A percentile compares a stretch with the other conserved stretches of the same genome.
These are phyloP conservation scores for Pluvialis apricaria DNA, from an alignment of 2,113 vertebrate genomes.

Conservation along the genomic window DNA sequence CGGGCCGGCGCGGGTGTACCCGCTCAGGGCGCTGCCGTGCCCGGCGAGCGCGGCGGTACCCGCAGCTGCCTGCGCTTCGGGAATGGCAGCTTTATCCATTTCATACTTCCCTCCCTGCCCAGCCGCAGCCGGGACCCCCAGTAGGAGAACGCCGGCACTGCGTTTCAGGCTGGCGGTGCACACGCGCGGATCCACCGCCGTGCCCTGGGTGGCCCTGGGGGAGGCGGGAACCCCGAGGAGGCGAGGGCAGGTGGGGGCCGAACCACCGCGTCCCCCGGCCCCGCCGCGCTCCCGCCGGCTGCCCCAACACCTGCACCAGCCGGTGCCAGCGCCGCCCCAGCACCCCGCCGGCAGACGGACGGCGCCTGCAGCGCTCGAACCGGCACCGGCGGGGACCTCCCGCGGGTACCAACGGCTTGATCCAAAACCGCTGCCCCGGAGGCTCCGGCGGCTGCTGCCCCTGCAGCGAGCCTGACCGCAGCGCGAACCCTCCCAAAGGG, in stretches of 20 bases:
- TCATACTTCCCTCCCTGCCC: fast-evolving
- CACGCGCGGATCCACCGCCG: background rate
- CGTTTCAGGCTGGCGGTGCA: fast-evolving
- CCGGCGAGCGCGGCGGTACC: fast-evolving
- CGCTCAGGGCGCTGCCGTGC: fast-evolving
- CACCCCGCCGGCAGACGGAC: too few relatives aligned
- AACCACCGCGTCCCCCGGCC: background rate
- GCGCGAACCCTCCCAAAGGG: too few relatives aligned
- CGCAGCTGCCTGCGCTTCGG: fast-evolving
- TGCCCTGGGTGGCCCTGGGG: background rate
- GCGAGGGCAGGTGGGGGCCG: background rate
- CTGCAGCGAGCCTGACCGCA: fast-evolving
- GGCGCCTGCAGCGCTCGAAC: background rate
- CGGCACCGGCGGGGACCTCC: fast-evolving
- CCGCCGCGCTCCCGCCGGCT: background rate
- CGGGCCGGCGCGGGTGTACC: too few relatives aligned
- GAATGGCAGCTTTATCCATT: fast-evolving
- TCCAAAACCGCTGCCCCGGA: fast-evolving
- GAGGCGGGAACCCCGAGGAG: too few relatives aligned
- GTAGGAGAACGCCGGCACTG: fast-evolving
- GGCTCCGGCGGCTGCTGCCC: fast-evolving
- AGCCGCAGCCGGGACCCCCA: background rate
- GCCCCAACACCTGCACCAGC: background rate
- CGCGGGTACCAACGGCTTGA: fast-evolving
- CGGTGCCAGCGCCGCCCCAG: background rate